Conservation (phyloP, 2,113 vertebrate species). For the western clawed frog (Xenopus tropicalis) region DNA sequence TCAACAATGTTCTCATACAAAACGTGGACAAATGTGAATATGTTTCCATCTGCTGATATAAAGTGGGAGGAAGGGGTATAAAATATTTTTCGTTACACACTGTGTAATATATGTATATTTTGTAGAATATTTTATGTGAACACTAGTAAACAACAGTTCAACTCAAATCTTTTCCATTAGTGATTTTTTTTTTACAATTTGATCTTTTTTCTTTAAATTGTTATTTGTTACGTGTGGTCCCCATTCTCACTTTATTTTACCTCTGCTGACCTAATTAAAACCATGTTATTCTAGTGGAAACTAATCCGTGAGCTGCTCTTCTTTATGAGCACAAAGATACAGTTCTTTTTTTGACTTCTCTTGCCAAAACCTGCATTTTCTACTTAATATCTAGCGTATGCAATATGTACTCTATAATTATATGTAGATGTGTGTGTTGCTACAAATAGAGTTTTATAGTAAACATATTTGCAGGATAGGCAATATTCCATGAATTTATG, state of each 20-base stretch:
- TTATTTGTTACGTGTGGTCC: constrained; percentile 31
- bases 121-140: constrained; percentile 1
- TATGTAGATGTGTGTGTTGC: no score
- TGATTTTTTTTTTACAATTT: constrained; percentile 27
- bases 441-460: neutral
- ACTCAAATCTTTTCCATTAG: constrained; percentile 27
- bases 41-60: no score
- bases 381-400: no score
- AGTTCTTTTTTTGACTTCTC: neutral
- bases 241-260: neutral
- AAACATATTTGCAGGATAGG: neutral
- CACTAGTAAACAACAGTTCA: constrained; percentile 4
- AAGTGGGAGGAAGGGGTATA: no score
- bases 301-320: neutral
- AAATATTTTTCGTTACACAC: no score
- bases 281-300: constrained; percentile 11
- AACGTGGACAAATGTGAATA: no score
- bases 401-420: no score
- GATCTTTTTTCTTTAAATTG: neutral
- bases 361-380: no score
- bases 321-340: neutral
- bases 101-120: no score
- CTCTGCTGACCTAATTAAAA: constrained; percentile 7
- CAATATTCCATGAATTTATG: neutral
- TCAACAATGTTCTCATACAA: no score